Evolutionary conservation across 2,888 invertebrate species (phyloP).

Genomic region (Caenorhabditis uteleia): DNA sequence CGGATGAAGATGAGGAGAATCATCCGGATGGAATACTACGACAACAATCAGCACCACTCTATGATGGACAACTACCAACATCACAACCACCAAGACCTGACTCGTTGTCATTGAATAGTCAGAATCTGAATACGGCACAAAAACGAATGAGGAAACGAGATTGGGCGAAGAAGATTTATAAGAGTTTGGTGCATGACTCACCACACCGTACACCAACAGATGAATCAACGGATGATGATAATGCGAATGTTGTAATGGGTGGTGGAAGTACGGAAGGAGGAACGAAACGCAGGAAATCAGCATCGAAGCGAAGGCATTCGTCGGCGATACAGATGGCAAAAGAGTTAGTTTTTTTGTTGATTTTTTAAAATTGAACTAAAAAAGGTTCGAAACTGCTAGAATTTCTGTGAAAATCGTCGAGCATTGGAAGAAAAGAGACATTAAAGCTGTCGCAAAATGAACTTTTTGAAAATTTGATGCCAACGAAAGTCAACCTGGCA

Average conservation of each 20-base stretch:
- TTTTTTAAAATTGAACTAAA: background rate
- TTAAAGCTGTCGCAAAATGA: too few relatives aligned
- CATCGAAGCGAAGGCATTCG: conserved; percentile 25
- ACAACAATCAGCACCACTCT: conserved; percentile 1
- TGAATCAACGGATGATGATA: conserved; percentile 40
- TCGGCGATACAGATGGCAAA: conserved; percentile 54
- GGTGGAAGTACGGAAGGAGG: conserved; percentile 9
- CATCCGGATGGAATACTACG: background rate
- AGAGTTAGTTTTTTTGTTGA: conserved; percentile 30
- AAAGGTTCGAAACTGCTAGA: background rate
- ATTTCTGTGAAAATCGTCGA: too few relatives aligned
- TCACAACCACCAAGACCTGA: background rate
- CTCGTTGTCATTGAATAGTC: background rate
- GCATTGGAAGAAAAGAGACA: too few relatives aligned
- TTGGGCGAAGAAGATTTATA: conserved; percentile 56
- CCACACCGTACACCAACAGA: conserved; percentile 38
- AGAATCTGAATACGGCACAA: background rate
- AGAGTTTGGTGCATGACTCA: conserved; percentile 48
- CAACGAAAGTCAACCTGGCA: too few relatives aligned
- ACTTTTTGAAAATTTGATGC: too few relatives aligned
- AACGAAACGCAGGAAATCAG: conserved; percentile 9
- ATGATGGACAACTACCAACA: background rate
- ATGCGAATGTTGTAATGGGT: conserved; percentile 22
- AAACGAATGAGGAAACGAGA: conserved; percentile 56
- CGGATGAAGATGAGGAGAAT: conserved; percentile 40